Conservation (phyloP, 2,888 invertebrate species). For the Antitype chi region DNA sequence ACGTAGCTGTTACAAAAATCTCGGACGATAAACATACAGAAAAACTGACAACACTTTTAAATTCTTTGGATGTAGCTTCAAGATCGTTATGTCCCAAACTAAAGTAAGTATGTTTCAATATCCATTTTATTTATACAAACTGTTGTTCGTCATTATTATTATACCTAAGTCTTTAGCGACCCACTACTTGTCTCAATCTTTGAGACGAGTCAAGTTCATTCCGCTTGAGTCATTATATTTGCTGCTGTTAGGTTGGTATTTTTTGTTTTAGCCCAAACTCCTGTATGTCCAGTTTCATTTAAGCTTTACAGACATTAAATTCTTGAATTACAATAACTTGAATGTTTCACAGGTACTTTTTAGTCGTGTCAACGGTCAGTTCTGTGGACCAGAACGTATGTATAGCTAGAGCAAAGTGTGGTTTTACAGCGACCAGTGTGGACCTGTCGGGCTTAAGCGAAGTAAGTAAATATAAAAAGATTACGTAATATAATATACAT, state of each 20-base stretch:
- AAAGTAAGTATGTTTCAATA: constrained; percentile 11
- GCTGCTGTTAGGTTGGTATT: not conserved
- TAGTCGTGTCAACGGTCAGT: constrained; percentile 20
- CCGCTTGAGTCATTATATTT: not conserved
- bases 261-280: not conserved
- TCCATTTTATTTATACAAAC: not conserved
- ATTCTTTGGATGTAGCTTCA: constrained; percentile 27
- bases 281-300: not conserved
- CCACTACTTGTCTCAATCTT: too few species aligned
- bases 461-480: too few species aligned
- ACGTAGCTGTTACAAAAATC: constrained; percentile 17
- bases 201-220: not conserved
- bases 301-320: not conserved
- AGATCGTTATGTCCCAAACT: constrained; percentile 22
- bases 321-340: not conserved
- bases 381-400: constrained; percentile 23
- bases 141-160: not conserved
- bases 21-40: not conserved
- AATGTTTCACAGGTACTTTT: constrained; percentile 13
- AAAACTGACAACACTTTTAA: not conserved
- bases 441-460: constrained; percentile 12
- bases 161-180: too few species aligned
- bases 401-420: constrained; percentile 6
- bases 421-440: constrained; percentile 24
- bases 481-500: too few species aligned